Evolutionary conservation across 2,797 vertebrate species (phyloP).

Genomic region (Artibeus jamaicensis): DNA sequence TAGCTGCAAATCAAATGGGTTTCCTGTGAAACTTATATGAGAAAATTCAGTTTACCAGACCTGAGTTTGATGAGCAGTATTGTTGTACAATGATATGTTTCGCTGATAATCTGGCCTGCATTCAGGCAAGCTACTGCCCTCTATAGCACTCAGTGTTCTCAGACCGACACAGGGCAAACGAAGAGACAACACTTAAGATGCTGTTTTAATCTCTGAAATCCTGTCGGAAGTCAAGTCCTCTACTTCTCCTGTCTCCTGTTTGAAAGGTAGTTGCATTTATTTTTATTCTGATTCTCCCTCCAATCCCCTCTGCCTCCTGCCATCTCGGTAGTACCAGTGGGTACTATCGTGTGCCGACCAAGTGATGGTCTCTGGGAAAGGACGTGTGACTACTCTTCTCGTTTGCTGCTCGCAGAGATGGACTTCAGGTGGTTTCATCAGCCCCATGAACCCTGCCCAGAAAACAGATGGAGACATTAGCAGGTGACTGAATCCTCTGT

Average conservation of each 20-base stretch:
- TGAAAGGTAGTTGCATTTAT: neutral
- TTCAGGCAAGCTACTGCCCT: neutral
- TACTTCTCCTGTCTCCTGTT: neutral
- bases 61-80: neutral
- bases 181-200: neutral
- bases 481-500: neutral
- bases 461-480: neutral
- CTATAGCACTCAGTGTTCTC: neutral
- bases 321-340: neutral
- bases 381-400: neutral
- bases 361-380: neutral
- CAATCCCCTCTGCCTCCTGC: too few relatives aligned
- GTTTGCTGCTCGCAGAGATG: neutral
- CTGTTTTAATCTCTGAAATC: neutral
- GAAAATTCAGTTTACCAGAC: constrained; percentile 8
- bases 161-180: neutral
- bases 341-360: neutral
- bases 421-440: neutral
- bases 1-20: constrained; percentile 1
- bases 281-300: neutral
- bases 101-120: neutral
- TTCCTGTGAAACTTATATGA: constrained; percentile 33
- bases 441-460: neutral
- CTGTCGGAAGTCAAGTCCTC: neutral
- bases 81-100: neutral